Evolutionary conservation across 2,888 invertebrate genomes (phyloP).

Genomic region (Tipula lateralis): DNA sequence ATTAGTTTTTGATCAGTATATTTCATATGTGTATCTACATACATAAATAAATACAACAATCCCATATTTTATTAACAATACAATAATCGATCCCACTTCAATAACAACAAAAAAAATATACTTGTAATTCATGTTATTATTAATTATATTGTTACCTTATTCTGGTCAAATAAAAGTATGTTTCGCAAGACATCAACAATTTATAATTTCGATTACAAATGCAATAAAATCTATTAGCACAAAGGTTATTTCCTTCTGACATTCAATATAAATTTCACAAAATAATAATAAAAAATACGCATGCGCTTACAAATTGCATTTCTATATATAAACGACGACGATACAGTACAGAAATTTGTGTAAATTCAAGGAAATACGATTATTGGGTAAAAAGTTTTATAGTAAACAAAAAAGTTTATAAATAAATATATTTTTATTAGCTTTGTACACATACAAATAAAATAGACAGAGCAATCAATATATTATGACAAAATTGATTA

Average conservation of each 20-base stretch:
- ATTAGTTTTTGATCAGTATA: neutral
- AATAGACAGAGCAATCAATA: neutral
- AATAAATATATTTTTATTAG: neutral
- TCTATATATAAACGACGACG: neutral
- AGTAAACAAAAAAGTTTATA: neutral
- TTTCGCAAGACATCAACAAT: neutral
- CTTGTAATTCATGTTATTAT: neutral
- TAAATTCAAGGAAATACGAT: neutral
- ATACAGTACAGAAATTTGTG: neutral
- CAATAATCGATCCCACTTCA: too few species aligned
- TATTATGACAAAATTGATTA: neutral
- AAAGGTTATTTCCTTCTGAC: slow-evolving; percentile 24
- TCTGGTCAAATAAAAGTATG: neutral
- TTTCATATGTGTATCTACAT: neutral
- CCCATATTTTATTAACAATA: neutral
- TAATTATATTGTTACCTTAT: neutral
- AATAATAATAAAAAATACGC: neutral
- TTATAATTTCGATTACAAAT: neutral
- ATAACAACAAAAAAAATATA: neutral
- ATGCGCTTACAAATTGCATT: slow-evolving; percentile 7
- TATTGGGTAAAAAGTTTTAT: neutral
- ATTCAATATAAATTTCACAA: neutral
- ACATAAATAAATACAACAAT: neutral
- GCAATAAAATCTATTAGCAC: neutral
- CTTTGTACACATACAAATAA: neutral